Evolutionary conservation across 2,888 invertebrate species (phyloP).

Genomic region (Cephus rjabovi): DNA sequence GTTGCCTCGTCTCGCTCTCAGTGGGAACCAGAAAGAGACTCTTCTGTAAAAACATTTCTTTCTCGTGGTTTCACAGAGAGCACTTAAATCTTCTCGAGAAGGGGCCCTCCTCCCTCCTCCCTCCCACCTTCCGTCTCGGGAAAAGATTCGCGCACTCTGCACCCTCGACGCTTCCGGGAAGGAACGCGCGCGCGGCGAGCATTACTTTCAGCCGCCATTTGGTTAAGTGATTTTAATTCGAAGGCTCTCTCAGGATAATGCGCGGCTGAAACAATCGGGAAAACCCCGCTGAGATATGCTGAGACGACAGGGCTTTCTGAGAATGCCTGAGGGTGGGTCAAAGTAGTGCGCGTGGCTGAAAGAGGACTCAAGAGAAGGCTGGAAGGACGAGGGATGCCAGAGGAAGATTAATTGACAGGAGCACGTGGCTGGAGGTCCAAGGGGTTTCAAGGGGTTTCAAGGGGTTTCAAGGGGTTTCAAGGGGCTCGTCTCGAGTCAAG

Average conservation of each 20-base stretch:
- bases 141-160: too few relatives aligned
- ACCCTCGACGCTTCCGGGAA: not conserved
- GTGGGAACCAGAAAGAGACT: too few relatives aligned
- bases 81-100: too few relatives aligned
- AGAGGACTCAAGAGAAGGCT: not conserved
- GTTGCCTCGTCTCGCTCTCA: too few relatives aligned
- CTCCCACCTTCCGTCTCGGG: too few relatives aligned
- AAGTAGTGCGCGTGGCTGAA: too few relatives aligned
- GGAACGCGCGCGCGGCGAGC: not conserved
- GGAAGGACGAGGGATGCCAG: constrained; percentile 9
- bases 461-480: not conserved
- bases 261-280: constrained; percentile 33
- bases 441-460: not conserved
- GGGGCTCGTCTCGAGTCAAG: constrained; percentile 13
- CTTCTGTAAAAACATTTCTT: too few relatives aligned
- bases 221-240: constrained; percentile 36
- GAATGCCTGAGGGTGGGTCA: too few relatives aligned
- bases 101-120: too few relatives aligned
- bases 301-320: too few relatives aligned
- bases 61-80: too few relatives aligned
- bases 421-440: constrained; percentile 14
- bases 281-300: constrained; percentile 12
- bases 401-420: constrained; percentile 28
- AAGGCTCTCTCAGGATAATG: constrained; percentile 35
- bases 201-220: constrained; percentile 23